Percentiles rank a stretch among this genome's conserved stretches.
These are phyloP conservation scores for Drosophila arawakana DNA, from an alignment of 1,140 invertebrate species.

Conservation along the genomic window DNA sequence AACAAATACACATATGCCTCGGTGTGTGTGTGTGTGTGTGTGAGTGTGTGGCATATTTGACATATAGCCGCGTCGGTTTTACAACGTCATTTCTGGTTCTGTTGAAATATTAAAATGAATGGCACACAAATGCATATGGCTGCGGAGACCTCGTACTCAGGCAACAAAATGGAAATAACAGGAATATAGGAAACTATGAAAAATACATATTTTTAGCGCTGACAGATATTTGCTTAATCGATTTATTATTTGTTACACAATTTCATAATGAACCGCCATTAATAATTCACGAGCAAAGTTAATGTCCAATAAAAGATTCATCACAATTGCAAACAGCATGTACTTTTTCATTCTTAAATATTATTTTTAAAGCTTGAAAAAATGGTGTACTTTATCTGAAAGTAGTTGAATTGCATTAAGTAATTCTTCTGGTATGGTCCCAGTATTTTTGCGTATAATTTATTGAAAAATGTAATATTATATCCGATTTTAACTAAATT, in stretches of 20 bases:
- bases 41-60: conserved; percentile 67
- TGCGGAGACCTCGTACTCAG: conserved; percentile 1
- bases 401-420: no score
- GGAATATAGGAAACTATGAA: conserved; percentile 46
- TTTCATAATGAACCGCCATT: conserved; percentile 77
- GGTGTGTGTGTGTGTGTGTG: conserved; percentile 10
- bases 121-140: conserved; percentile 73
- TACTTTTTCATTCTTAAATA: not conserved
- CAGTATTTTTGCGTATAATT: no score
- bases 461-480: no score
- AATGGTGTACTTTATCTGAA: not conserved
- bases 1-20: not conserved
- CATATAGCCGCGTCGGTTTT: conserved; percentile 81
- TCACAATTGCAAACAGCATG: conserved; percentile 13
- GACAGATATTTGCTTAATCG: conserved; percentile 82
- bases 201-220: conserved; percentile 69
- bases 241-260: conserved; percentile 81
- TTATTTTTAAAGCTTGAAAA: not conserved
- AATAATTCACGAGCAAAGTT: conserved; percentile 64
- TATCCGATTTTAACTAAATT: no score
- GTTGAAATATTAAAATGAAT: conserved; percentile 83
- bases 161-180: conserved; percentile 1
- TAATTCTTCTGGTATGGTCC: no score
- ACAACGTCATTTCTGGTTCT: conserved; percentile 82
- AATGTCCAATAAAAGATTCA: conserved; percentile 69